A percentile compares a stretch with the other conserved stretches of the same genome.
Evolutionary conservation across 2,888 invertebrate genomes (phyloP).

Genomic region (Mimachlamys varia): DNA sequence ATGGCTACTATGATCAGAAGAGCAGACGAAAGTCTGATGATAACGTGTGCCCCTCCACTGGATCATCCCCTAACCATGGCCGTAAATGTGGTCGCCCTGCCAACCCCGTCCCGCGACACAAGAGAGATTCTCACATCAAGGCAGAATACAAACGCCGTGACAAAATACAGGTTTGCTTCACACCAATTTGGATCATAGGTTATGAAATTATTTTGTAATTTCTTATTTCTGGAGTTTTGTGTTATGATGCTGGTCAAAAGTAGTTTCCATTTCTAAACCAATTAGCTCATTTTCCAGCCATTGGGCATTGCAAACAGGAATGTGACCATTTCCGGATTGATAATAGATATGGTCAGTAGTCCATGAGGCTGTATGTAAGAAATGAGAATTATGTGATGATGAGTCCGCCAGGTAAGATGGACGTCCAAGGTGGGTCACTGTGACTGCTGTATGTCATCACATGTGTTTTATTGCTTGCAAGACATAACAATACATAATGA

Average conservation of each 20-base stretch:
- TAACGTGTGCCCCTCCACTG: neutral
- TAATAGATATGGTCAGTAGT: slow-evolving; percentile 27
- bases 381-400: neutral
- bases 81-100: slow-evolving; percentile 71
- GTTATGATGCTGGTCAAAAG: neutral
- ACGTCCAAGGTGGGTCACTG: neutral
- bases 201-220: neutral
- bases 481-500: too few relatives aligned
- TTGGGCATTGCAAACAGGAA: slow-evolving; percentile 18
- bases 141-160: slow-evolving; percentile 78
- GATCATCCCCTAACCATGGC: slow-evolving; percentile 39
- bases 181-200: neutral
- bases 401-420: neutral
- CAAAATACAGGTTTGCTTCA: slow-evolving; percentile 77
- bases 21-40: slow-evolving; percentile 29
- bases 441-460: neutral
- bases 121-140: slow-evolving; percentile 79
- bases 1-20: slow-evolving; percentile 48
- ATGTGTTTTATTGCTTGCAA: neutral
- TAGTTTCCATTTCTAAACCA: neutral
- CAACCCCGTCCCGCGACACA: slow-evolving; percentile 78
- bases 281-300: slow-evolving; percentile 29
- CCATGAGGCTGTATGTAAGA: neutral
- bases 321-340: neutral
- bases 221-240: neutral